Evolutionary conservation across 2,888 invertebrate genomes (phyloP), one percentile per base, ranked within the genome.

Genomic region (Phlogophora meticulosa): DNA sequence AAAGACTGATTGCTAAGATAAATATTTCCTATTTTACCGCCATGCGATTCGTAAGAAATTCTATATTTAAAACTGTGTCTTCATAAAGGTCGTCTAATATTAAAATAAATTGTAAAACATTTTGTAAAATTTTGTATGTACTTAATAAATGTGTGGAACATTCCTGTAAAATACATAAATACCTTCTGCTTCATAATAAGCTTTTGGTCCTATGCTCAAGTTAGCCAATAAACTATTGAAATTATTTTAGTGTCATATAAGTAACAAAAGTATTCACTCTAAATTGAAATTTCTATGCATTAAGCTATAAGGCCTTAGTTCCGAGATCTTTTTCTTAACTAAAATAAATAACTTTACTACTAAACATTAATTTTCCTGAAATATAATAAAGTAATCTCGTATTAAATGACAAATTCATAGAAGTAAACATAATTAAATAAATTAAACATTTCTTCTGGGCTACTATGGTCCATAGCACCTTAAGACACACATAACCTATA

Each of bases 91-190:
- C 28, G 28, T 55, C 20, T 58, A 45, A 17, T 42, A 36, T 45
- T 36, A 36, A 55, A n/a, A 40, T 20, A 32, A 42, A 49, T 51
- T 34, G 48, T 58, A 34, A 42, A 55, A 22, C n/a, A 45, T 36
- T 64, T 59, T 55, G 32, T 66, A 58, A 72, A 52, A 48, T 34
- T 62, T 72, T 67, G 28, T 69, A 74, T 63, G 73, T 80, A 80
- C 77, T 80, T 76, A 80, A 68, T 61, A 58, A n/a, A 59, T 56
- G 38, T 53, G 22, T 68, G 10, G 49, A 56, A 73, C 77, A 76
- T 78, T 76, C 77, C 69, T 79, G 40, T 60, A 52, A 57, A 63
- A 66, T 52, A 43, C 24, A 48, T 42, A 2, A 13, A 45, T 38
- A 55, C 38, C 36, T 60, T 42, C 38, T 60, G 36, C 20, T 63